Conservation (phyloP, 2,888 invertebrate species). For the Latheticus oryzae region DNA sequence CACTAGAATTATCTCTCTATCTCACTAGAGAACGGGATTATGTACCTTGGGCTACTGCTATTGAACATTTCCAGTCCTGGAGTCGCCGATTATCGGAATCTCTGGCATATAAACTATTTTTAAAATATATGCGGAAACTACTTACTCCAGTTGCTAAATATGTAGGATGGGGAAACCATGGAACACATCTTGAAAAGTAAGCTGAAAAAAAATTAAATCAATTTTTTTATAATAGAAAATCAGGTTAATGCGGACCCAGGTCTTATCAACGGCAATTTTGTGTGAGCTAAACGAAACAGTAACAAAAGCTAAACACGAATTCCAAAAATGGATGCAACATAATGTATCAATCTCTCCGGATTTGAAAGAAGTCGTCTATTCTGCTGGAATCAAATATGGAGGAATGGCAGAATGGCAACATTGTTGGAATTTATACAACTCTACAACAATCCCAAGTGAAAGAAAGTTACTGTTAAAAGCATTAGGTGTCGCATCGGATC, state of each 20-base stretch:
- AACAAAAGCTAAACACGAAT: slow-evolving; percentile 75
- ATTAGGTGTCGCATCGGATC: slow-evolving; percentile 77
- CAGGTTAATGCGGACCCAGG: slow-evolving; percentile 78
- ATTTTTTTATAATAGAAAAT: no score
- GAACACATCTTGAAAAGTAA: slow-evolving; percentile 74
- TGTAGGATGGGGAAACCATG: slow-evolving; percentile 75
- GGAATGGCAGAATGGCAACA: slow-evolving; percentile 81
- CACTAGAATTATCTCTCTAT: slow-evolving; percentile 75
- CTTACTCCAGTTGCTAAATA: slow-evolving; percentile 70
- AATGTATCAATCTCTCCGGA: slow-evolving; percentile 78
- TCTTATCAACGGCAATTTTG: slow-evolving; percentile 79
- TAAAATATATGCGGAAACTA: slow-evolving; percentile 71
- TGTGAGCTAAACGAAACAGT: slow-evolving; percentile 78
- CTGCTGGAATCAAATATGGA: slow-evolving; percentile 77
- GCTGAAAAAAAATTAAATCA: no score
- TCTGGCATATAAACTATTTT: slow-evolving; percentile 75
- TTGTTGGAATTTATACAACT: slow-evolving; percentile 78
- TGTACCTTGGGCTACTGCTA: slow-evolving; percentile 86
- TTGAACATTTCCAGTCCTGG: slow-evolving; percentile 81
- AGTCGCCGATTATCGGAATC: slow-evolving; percentile 77
- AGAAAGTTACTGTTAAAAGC: slow-evolving; percentile 77
- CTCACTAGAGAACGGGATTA: slow-evolving; percentile 79
- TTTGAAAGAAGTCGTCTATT: slow-evolving; percentile 77
- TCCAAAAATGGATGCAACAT: slow-evolving; percentile 78
- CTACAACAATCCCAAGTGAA: slow-evolving; percentile 77